phyloP scores from a whole-genome alignment of 2,888 invertebrate genomes.

The Maniola hyperantus region DNA sequence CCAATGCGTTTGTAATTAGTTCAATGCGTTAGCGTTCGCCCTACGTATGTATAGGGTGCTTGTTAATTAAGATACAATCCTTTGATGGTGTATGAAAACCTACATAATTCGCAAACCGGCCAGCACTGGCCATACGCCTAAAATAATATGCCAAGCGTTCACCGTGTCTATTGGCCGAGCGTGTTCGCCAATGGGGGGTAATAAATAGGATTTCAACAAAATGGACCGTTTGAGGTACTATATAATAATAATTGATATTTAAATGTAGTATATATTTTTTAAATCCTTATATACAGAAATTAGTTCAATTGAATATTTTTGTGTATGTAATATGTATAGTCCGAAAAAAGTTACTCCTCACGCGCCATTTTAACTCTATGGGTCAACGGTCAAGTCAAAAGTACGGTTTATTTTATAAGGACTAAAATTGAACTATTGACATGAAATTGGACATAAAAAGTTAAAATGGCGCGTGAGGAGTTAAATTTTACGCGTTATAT shows the following conservation, averaged over 20 bases:
- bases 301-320: conserved; percentile 7
- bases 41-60: neutral
- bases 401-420: too few relatives aligned
- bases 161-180: neutral
- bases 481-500: too few relatives aligned
- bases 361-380: too few relatives aligned
- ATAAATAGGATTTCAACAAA: neutral
- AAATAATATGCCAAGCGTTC: too few relatives aligned
- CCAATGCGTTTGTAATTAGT: too few relatives aligned
- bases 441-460: too few relatives aligned
- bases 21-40: too few relatives aligned
- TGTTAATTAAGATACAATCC: neutral
- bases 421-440: too few relatives aligned
- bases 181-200: neutral
- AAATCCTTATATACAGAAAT: neutral
- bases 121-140: neutral
- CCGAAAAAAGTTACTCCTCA: too few relatives aligned
- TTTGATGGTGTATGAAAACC: neutral
- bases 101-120: neutral
- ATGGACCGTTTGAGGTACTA: conserved; percentile 6
- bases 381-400: too few relatives aligned
- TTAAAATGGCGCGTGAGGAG: too few relatives aligned
- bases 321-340: too few relatives aligned
- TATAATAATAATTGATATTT: neutral
- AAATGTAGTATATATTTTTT: neutral